Evolutionary conservation across 2,888 invertebrate species (phyloP).

Genomic region (Mellilla xanthometata): DNA sequence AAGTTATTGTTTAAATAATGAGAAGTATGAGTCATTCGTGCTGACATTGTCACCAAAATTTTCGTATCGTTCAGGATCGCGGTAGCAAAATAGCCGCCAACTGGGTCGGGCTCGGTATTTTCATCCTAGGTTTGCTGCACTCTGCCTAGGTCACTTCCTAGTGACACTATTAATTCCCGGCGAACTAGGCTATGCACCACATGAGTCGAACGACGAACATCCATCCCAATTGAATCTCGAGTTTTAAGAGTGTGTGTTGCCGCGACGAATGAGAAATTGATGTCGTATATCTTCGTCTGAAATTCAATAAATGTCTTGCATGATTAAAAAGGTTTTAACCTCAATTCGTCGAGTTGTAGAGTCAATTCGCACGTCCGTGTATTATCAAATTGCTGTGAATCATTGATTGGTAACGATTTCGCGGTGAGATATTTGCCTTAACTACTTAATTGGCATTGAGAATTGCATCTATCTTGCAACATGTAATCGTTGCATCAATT

Average conservation of each 20-base stretch:
- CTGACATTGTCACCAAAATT: constrained; percentile 20
- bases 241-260: not conserved
- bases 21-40: constrained; percentile 42
- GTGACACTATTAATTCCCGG: constrained; percentile 22
- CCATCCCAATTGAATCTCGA: not conserved
- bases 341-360: constrained; percentile 26
- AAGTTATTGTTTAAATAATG: constrained; percentile 47
- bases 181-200: constrained; percentile 8
- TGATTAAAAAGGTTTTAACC: constrained; percentile 14
- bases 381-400: constrained; percentile 43
- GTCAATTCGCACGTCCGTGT: constrained; percentile 28
- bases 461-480: constrained; percentile 69
- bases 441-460: constrained; percentile 63
- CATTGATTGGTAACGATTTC: constrained; percentile 49
- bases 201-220: not conserved
- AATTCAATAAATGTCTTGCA: constrained; percentile 7
- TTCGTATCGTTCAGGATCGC: constrained; percentile 43
- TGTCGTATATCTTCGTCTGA: constrained; percentile 3
- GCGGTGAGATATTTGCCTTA: constrained; percentile 47
- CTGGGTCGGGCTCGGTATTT: constrained; percentile 63
- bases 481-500: constrained; percentile 60
- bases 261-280: constrained; percentile 2
- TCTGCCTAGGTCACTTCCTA: constrained; percentile 37
- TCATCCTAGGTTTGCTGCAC: constrained; percentile 45
- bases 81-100: constrained; percentile 56